Percentiles rank a stretch among this genome's conserved stretches.
These are phyloP conservation scores for Gortyna flavago DNA, from an alignment of 2,888 invertebrate species.

Conservation along the genomic window DNA sequence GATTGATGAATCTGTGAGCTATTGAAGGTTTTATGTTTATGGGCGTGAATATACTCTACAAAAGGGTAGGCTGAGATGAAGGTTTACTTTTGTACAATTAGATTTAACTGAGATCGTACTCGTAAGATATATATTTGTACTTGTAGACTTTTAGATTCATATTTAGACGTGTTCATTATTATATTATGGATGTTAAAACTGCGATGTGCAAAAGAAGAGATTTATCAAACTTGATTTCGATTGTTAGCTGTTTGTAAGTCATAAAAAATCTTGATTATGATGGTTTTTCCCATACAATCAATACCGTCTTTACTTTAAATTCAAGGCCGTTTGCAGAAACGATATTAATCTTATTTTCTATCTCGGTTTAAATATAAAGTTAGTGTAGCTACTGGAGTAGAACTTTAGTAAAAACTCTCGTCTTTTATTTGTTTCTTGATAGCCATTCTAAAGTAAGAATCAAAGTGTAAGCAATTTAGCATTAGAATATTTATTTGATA, in stretches of 20 bases:
- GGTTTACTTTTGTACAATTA: neutral
- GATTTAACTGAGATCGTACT: neutral
- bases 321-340: neutral
- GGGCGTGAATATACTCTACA: neutral
- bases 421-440: neutral
- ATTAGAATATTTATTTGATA: neutral
- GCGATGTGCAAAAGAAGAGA: neutral
- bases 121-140: neutral
- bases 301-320: neutral
- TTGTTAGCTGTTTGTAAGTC: neutral
- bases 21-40: constrained; percentile 33
- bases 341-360: neutral
- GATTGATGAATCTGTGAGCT: constrained; percentile 36
- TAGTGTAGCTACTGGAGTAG: too few relatives aligned
- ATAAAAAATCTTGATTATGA: neutral
- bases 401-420: neutral
- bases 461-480: neutral
- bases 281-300: neutral
- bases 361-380: neutral
- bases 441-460: neutral
- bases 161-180: neutral
- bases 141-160: neutral
- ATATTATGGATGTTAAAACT: neutral
- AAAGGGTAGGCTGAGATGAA: neutral
- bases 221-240: neutral